phyloP scores from a whole-genome alignment of 2,113 vertebrate species.

The Reinhardtius hippoglossoides region DNA sequence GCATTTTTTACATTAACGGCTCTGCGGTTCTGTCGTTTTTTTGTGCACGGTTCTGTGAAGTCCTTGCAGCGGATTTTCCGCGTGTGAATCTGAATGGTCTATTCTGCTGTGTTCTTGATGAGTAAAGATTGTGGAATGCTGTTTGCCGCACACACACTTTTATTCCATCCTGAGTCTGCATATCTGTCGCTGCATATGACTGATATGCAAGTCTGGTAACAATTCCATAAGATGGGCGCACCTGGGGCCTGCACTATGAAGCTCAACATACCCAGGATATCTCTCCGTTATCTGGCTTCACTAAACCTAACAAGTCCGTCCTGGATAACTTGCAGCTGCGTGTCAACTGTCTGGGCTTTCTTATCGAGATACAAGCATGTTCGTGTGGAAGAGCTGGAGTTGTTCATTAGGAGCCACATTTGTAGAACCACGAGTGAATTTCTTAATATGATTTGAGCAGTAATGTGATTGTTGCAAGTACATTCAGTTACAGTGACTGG shows the following conservation, averaged over 20 bases:
- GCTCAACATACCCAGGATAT: no score
- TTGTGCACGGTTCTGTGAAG: neutral
- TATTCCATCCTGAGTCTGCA: neutral
- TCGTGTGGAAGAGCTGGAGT: neutral
- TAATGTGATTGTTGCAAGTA: neutral
- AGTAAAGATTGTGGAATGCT: constrained; percentile 28
- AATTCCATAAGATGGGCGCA: neutral
- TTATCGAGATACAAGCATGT: neutral
- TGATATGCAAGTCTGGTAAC: neutral
- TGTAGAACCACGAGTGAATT: neutral
- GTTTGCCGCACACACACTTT: constrained; percentile 2
- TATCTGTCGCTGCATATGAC: neutral
- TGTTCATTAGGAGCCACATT: no score
- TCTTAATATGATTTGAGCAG: neutral
- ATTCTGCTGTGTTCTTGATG: constrained; percentile 37
- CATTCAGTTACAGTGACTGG: no score
- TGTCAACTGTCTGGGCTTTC: neutral
- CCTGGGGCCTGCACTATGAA: neutral
- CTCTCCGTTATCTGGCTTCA: no score
- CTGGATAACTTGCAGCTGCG: neutral
- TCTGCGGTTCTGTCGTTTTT: neutral
- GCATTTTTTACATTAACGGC: neutral
- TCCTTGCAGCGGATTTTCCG: constrained; percentile 18
- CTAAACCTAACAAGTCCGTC: neutral
- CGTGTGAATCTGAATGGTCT: constrained; percentile 33